Base-by-base conservation (phyloP, 1,140 invertebrate genomes). In the Drosophila leontia region DNA sequence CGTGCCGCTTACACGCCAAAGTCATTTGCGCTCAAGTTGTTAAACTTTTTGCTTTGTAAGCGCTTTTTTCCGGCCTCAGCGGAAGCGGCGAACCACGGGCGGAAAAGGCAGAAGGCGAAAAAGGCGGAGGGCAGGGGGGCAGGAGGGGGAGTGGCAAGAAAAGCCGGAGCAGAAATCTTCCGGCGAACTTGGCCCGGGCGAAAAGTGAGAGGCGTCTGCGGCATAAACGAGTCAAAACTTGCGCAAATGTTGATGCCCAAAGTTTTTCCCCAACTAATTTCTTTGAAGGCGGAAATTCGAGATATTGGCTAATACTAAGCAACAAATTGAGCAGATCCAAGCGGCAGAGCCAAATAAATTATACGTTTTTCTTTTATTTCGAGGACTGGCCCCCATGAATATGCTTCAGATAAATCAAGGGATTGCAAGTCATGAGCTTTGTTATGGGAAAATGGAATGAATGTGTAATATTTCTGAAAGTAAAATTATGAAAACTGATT, bases 31-130 rank as follows among this genome's bases (percentile, higher is more conserved):
- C 81, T 83, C 76, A 83, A 83, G 81, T 83, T 83, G 80, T 83
- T 83, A 75, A 83, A 83, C 75, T 83, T 83, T 83, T 83, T 83
- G 81, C 81, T 83, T 83, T 83, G 81, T 83, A 83, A 83, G 81
- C 81, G 71, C 80, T 83, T 83, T 83, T 83, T 83, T 83, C 81
- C 81, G 81, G 81, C 80, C 75, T 70, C 79, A 58, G 65, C 79
- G 79, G 79, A 81, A 82, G 79, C 80, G 70, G 71, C 75, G 61
- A 76, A 63, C 39, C 19, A 41, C 37, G 44, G 37, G 47, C 51
- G 35, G 42, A 50, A 48, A 51, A 51, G 59, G 17, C 42, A 4
- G 37, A 34, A 29, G 23, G 23, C 23, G 23, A 2, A 23, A 23
- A 23, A 23, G 55, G 13, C 23, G 11, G 12, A 65, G 37, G 32